These are phyloP conservation scores for Eudyptes chrysolophus DNA, from an alignment of 2,113 vertebrate genomes.

Conservation along the genomic window DNA sequence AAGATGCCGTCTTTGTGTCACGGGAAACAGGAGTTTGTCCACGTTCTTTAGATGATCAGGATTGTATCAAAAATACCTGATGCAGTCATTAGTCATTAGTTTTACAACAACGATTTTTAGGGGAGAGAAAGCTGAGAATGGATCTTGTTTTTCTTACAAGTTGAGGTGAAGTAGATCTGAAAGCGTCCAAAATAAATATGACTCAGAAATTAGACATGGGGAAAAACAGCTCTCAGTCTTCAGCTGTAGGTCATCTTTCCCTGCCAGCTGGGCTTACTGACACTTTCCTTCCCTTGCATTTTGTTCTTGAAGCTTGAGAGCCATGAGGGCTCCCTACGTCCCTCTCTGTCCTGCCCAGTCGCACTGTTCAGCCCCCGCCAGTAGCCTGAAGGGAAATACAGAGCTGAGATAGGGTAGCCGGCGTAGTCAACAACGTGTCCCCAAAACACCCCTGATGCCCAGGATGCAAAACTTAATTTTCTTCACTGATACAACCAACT, in stretches of 20 bases:
- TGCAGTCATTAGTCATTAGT: neutral
- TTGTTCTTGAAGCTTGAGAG: neutral
- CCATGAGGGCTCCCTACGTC: neutral
- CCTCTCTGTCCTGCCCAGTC: neutral
- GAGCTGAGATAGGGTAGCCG: neutral
- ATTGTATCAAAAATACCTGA: neutral
- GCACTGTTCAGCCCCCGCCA: neutral
- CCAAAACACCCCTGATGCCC: neutral
- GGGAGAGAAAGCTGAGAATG: neutral
- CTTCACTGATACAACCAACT: neutral
- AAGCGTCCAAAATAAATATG: fast-evolving
- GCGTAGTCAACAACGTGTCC: fast-evolving
- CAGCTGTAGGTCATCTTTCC: neutral
- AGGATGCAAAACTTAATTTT: neutral
- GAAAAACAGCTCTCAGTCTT: fast-evolving
- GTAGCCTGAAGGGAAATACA: neutral
- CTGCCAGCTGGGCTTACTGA: neutral
- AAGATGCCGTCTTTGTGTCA: neutral
- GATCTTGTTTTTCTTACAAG: neutral
- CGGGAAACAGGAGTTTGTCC: neutral
- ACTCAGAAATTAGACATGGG: neutral
- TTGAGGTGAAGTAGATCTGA: neutral
- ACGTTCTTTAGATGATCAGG: neutral
- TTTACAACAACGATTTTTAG: neutral
- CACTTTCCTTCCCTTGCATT: neutral